Evolutionary conservation across 92 coral and sea anemone genomes (phyloP), one percentile per base, ranked within the genome.

Genomic region (Porites lobata): DNA sequence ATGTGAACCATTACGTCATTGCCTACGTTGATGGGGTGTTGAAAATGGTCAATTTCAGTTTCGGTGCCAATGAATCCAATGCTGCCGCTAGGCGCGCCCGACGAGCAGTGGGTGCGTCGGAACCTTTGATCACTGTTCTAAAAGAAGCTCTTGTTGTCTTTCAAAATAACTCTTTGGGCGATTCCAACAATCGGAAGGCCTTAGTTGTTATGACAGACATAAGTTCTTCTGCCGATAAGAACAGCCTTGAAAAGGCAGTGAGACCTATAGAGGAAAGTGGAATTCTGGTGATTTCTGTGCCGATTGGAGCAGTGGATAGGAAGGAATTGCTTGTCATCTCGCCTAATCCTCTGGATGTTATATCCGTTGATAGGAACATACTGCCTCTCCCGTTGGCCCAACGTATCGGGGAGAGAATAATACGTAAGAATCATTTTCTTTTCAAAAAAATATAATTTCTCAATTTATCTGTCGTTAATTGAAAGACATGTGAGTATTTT

Each of bases 161-260:
- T 67, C 47, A 38, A 38, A 86, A 81, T 50, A 90, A 88, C 26
- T 65, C 77, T 14, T 86, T 89, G 32, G 94, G 79, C 13, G 83
- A 96, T 32, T 68, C 90, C 11, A 87, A 82, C 75, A 94, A 79
- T 15, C 76, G 53, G 11, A 89, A 95, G 80, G 90, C 89, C 2
- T 80, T 96, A 61, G 94, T 96, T 47, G 85, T 95, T 18, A 80
- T 96, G 43, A 90, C 97, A 3, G 98, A 96, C 78, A 82, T 84
- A 52, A 76, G 52, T 38, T 75, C 74, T 65, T 47, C 47, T 2
- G 19, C 68, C 14, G 74, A n/a, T n/a, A 11, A 51, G 14, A 12
- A 56, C 19, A 8, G 52, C 8, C 76, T 85, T 3, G 56, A 65
- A 14, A 14, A 52, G 15, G 76, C 74, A 24, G 82, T 92, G 18